Evolutionary conservation across 2,888 invertebrate species (phyloP), one percentile per base, ranked within the genome.

Genomic region (Argyresthia goedartella): DNA sequence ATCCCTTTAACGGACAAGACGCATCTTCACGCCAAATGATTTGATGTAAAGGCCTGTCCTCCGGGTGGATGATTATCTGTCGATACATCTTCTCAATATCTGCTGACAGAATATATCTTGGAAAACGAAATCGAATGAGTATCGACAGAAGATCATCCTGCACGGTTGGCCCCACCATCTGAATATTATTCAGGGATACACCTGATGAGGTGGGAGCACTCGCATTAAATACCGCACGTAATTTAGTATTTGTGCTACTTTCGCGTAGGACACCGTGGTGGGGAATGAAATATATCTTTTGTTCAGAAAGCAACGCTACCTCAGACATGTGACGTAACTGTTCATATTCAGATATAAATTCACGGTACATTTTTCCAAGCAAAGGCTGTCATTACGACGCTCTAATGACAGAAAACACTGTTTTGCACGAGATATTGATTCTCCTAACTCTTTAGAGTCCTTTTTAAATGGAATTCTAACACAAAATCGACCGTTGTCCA

Each of bases 1-100:
- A n/a, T n/a, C n/a, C n/a, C n/a, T n/a, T n/a, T n/a, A n/a, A n/a
- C n/a, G n/a, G n/a, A n/a, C n/a, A n/a, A n/a, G n/a, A n/a, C n/a
- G n/a, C n/a, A n/a, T n/a, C n/a, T n/a, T n/a, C n/a, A n/a, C n/a
- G n/a, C n/a, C n/a, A n/a, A n/a, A n/a, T n/a, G n/a, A n/a, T n/a
- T n/a, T n/a, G n/a, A n/a, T n/a, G n/a, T n/a, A n/a, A n/a, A n/a
- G n/a, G n/a, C n/a, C n/a, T n/a, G n/a, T n/a, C n/a, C n/a, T n/a
- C n/a, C n/a, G n/a, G n/a, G 49, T 59, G 55, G 1, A 63, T 56
- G 1, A 56, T 9, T n/a, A 56, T 41, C 33, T 55, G 54, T 7
- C 62, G 46, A 44, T 60, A 64, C 60, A 62, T 59, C 51, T 64
- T 63, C 41, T 61, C 61, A 0, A 63, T 54, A 16, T 62, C 61